phyloP scores from a whole-genome alignment of 2,113 vertebrate species.

The Sus scrofa region DNA sequence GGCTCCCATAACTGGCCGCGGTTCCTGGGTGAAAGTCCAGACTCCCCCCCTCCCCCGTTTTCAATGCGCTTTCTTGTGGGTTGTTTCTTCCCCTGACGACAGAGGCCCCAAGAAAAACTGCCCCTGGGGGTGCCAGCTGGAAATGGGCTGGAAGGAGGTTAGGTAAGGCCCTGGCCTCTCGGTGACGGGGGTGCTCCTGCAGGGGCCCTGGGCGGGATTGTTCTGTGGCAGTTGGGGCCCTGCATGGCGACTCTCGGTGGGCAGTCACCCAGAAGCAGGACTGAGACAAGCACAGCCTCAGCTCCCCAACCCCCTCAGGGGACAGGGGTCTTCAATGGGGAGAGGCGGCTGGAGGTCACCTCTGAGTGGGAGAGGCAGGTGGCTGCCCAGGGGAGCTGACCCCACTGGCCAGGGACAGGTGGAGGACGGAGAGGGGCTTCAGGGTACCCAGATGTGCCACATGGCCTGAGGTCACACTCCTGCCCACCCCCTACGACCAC shows the following conservation, averaged over 20 bases:
- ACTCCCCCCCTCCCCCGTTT: fast-evolving
- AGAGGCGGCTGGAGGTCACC: not conserved
- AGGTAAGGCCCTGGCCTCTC: not conserved
- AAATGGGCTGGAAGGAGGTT: not conserved
- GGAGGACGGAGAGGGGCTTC: not conserved
- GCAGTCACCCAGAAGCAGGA: not conserved
- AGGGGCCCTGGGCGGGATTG: not conserved
- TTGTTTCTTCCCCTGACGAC: not conserved
- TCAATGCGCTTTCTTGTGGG: not conserved
- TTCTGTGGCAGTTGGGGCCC: not conserved
- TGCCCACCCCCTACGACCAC: not conserved
- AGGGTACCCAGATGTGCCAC: not conserved
- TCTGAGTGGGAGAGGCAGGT: not conserved
- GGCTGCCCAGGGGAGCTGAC: too few species aligned
- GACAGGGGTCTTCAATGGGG: not conserved
- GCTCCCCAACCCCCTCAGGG: not conserved
- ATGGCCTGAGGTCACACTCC: not conserved
- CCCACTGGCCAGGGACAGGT: not conserved
- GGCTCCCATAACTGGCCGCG: too few species aligned
- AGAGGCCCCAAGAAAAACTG: not conserved
- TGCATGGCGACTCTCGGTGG: not conserved
- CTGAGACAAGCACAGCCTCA: not conserved
- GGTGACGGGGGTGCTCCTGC: not conserved
- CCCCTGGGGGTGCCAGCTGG: too few species aligned
- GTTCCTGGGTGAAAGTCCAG: not conserved